Conservation (phyloP, 1,140 invertebrate genomes). For the Trialeurodes vaporariorum region DNA sequence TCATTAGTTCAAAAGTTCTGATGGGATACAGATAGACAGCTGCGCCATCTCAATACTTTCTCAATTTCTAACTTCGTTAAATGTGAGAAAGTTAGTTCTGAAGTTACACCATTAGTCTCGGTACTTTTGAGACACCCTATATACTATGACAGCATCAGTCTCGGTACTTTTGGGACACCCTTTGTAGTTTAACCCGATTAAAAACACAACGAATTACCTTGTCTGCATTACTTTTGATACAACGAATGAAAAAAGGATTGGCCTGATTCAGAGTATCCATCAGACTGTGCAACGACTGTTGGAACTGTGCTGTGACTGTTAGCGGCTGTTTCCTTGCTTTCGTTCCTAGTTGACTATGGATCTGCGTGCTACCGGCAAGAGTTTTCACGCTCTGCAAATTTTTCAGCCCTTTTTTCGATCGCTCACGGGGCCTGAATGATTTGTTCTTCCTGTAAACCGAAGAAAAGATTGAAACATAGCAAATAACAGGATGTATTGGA, state of each 20-base stretch:
- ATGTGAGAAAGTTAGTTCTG: too few species aligned
- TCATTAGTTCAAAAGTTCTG: too few species aligned
- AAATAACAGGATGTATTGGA: too few species aligned
- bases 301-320: constrained; percentile 89
- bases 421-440: constrained; percentile 68
- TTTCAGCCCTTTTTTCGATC: constrained; percentile 67
- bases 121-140: too few species aligned
- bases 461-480: constrained; percentile 7
- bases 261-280: constrained; percentile 92
- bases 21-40: too few species aligned
- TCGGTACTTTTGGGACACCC: too few species aligned
- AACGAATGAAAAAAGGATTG: constrained; percentile 93
- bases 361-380: constrained; percentile 56
- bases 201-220: constrained; percentile 44
- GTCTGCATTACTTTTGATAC: constrained; percentile 89
- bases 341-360: constrained; percentile 40
- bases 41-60: too few species aligned
- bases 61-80: too few species aligned
- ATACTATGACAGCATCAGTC: too few species aligned
- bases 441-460: constrained; percentile 69
- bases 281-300: constrained; percentile 76
- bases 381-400: constrained; percentile 85
- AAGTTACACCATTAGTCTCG: too few species aligned
- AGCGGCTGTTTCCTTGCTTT: constrained; percentile 74
- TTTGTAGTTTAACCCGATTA: too few species aligned